Evolutionary conservation across 2,888 invertebrate species (phyloP), one percentile per base, ranked within the genome.

Genomic region (Chydorus sphaericus): DNA sequence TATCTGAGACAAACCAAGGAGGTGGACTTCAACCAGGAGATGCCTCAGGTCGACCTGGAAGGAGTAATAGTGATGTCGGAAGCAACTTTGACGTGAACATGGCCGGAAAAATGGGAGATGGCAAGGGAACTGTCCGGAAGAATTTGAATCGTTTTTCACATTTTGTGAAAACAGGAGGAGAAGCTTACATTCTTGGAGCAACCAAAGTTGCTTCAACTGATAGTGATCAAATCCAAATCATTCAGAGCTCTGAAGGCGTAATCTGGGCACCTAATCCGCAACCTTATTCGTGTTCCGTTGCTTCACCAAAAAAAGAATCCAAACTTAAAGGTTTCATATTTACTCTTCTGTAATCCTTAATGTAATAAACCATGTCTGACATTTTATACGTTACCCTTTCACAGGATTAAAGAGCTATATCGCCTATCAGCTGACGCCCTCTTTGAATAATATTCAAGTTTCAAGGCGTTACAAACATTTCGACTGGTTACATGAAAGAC

Each of bases 381-480:
- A 14, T 3, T 39, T 39, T 39, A 16, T 39, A 16, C 20, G 39
- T 16, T 39, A n/a, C n/a, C n/a, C n/a, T 16, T 39, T 26, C 7
- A 16, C 29, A 48, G 58, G 94, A 39, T 80, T 97, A 64, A 97
- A 97, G 73, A 94, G 91, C 66, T 98, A 86, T 66, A 97, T 97
- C 64, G 93, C 93, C 49, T 97, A 97, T 73, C 90, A 93, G 66
- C 71, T 97, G 60, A 94, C 92, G 55, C 94, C 94, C 3, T 89
- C 92, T 60, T 91, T 91, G 68, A 92, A 87, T 68, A 87, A 87
- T 66, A 85, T 91, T 63, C 89, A 91, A 75, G 96, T 90, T 29
- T 88, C 87, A 36, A 78, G 97, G 61, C 78, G 97, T 63, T 97
- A 96, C 73, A 98, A 98, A 71, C 97, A 97, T 71, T 98, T 98